Evolutionary conservation across 2,888 invertebrate genomes (phyloP), one percentile per base, ranked within the genome.

Genomic region (Hypolimnas misippus): DNA sequence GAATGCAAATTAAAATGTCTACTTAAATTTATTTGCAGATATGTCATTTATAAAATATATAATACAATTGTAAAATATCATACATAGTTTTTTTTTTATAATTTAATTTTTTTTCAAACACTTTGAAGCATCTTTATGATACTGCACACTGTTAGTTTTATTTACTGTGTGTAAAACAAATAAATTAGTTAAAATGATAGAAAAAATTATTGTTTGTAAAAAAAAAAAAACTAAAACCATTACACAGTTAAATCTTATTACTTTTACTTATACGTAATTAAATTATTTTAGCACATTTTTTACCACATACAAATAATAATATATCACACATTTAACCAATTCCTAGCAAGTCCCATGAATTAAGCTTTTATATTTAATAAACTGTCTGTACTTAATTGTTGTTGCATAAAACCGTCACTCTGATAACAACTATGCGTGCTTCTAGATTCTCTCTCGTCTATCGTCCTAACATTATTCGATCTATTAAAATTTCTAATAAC

Each of bases 401-500:
- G 21, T 25, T 21, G 19, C 46, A 25, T 46, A 46, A 49, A 49
- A 49, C 29, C 49, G 14, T 49, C 49, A 49, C 49, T 29, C 14
- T 2, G 49, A 29, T 12, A 29, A 14, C 29, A 12, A 3, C 57
- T 57, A 57, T 25, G 49, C 57, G 56, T 58, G 64, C 46, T 53
- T 42, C 62, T 64, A 67, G 49, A 53, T 44, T 60, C 31, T 52
- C 33, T 16, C 61, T 42, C 53, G n/a, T 46, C 40, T 66, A 58
- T 5, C 21, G 3, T 46, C 33, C 56, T 62, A 62, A 49, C 49
- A 29, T 55, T 59, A 56, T n/a, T 21, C 56, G 46, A 59, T 44
- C 56, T 46, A 16, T 57, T 62, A 52, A 56, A 63, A 56, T 38
- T 19, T 29, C 69, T 71, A 70, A 64, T 51, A 49, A 65, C 67